Conservation (phyloP, 2,888 invertebrate species). For the Cephus sareptanus region DNA sequence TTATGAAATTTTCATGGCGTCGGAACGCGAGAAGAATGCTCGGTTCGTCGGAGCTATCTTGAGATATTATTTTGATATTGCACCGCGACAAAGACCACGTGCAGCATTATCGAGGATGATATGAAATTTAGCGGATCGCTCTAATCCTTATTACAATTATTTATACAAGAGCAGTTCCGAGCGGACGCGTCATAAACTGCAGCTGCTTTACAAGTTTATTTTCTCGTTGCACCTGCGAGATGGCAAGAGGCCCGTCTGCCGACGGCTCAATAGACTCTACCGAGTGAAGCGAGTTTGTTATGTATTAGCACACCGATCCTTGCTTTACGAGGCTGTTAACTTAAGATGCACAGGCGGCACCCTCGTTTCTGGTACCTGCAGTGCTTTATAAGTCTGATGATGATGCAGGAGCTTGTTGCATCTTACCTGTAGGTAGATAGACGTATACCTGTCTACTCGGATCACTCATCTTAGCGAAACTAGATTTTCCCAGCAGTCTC, state of each 20-base stretch:
- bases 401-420: neutral
- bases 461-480: neutral
- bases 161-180: conserved; percentile 16
- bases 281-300: conserved; percentile 4
- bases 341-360: conserved; percentile 34
- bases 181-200: conserved; percentile 23
- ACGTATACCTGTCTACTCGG: neutral
- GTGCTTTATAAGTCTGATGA: neutral
- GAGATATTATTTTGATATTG: neutral
- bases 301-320: conserved; percentile 30
- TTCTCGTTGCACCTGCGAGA: conserved; percentile 13
- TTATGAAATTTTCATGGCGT: neutral
- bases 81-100: neutral
- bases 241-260: conserved; percentile 7
- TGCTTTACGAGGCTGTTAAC: conserved; percentile 41
- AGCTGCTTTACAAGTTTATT: conserved; percentile 27
- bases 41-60: neutral
- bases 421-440: neutral
- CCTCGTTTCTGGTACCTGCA: neutral
- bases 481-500: neutral
- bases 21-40: neutral
- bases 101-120: neutral
- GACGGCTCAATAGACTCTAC: conserved; percentile 1
- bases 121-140: neutral
- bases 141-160: conserved; percentile 17